Evolutionary conservation across 2,113 vertebrate genomes (phyloP).

Genomic region (Spermophilus dauricus): DNA sequence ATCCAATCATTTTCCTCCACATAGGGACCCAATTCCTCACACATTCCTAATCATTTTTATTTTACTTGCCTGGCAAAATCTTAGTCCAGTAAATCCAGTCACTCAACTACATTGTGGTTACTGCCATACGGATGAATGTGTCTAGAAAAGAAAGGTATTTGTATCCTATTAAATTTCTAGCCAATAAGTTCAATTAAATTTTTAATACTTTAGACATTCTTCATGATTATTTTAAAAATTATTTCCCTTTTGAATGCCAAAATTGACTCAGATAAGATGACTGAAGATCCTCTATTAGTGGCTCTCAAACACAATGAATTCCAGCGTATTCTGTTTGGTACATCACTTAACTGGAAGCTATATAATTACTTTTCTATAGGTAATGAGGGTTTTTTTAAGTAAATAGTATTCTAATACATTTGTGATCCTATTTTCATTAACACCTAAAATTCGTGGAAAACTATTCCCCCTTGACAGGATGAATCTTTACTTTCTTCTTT

Average conservation of each 20-base stretch:
- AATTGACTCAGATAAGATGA: background rate
- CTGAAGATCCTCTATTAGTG: conserved; percentile 10
- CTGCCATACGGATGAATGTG: background rate
- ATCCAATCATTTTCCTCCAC: background rate
- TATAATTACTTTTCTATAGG: background rate
- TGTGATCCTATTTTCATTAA: background rate
- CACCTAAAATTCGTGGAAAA: background rate
- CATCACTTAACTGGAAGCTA: background rate
- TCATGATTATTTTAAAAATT: background rate
- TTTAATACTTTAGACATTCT: background rate
- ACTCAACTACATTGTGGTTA: background rate
- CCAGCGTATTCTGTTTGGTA: background rate
- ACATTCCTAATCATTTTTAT: background rate
- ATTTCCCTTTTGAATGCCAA: background rate
- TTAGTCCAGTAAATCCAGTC: background rate
- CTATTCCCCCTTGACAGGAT: background rate
- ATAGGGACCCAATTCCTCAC: background rate
- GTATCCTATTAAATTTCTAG: background rate
- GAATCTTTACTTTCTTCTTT: background rate
- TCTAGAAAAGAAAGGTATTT: background rate
- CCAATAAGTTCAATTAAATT: background rate
- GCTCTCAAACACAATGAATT: background rate
- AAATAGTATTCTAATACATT: background rate
- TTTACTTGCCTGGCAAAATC: background rate
- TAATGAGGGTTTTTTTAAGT: accelerated